Conservation (phyloP, 2,113 vertebrate genomes). For the Ammospiza caudacuta region DNA sequence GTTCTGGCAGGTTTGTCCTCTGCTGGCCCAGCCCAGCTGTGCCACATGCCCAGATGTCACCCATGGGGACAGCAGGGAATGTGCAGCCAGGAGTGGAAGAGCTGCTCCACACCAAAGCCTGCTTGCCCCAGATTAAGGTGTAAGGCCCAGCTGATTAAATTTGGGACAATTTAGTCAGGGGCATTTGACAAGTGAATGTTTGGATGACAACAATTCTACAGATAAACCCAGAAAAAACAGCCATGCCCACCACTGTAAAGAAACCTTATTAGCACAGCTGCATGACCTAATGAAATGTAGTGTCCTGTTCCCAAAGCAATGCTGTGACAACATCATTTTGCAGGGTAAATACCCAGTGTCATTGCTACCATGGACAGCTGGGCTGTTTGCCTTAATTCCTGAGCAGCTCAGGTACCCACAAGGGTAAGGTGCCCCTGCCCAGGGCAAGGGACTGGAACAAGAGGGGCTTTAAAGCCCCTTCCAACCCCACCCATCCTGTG, state of each 20-base stretch:
- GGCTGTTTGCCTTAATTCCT: neutral
- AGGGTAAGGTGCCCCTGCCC: neutral
- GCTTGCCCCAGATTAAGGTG: neutral
- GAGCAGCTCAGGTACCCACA: neutral
- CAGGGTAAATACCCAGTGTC: neutral
- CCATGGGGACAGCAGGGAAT: neutral
- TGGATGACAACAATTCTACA: neutral
- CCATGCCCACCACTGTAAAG: neutral
- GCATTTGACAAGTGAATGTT: neutral
- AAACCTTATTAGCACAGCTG: neutral
- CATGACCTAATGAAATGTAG: neutral
- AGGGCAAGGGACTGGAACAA: neutral
- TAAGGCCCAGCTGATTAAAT: neutral
- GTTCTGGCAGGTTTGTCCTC: neutral
- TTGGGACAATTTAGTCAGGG: neutral
- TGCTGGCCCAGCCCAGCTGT: neutral
- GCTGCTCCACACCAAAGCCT: neutral
- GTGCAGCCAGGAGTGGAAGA: neutral
- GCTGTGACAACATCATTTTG: neutral
- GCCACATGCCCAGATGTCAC: neutral
- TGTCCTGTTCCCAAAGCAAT: neutral
- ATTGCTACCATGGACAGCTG: neutral
- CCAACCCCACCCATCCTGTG: neutral
- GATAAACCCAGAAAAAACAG: neutral
- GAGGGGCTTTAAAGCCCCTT: neutral